Conservation (phyloP, 2,113 vertebrate genomes). For the Psilopogon haemacephalus region DNA sequence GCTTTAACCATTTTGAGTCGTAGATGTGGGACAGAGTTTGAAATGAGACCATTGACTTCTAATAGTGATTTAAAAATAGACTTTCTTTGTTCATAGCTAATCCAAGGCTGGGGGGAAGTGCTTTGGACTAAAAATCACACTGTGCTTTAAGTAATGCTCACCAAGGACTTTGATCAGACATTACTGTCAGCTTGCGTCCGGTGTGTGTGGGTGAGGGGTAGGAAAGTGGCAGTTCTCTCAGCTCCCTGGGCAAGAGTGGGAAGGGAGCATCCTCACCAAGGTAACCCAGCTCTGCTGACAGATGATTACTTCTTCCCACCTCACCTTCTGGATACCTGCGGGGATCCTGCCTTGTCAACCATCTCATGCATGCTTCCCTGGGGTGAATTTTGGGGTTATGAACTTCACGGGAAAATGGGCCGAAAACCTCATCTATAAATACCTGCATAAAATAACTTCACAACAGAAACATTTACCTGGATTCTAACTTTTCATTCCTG, state of each 20-base stretch:
- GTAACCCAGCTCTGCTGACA: neutral
- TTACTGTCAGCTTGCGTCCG: neutral
- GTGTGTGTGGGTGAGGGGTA: neutral
- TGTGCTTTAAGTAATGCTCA: neutral
- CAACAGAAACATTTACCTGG: neutral
- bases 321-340: neutral
- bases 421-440: conserved; percentile 52
- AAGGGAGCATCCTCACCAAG: neutral
- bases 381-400: neutral
- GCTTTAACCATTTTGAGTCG: neutral
- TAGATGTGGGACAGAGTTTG: neutral
- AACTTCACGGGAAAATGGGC: neutral
- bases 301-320: neutral
- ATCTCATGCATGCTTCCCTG: neutral
- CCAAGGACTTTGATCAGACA: neutral
- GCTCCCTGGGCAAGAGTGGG: neutral
- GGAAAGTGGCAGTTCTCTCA: neutral
- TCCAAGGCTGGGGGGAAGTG: neutral
- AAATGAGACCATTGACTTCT: neutral
- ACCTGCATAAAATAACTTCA: conserved; percentile 2
- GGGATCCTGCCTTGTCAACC: neutral
- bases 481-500: conserved; percentile 24
- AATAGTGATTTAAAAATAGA: neutral
- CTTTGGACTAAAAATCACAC: conserved; percentile 1
- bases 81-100: conserved; percentile 12